Conservation (phyloP, 2,797 vertebrate species). For the Crocodylus rhombifer region DNA sequence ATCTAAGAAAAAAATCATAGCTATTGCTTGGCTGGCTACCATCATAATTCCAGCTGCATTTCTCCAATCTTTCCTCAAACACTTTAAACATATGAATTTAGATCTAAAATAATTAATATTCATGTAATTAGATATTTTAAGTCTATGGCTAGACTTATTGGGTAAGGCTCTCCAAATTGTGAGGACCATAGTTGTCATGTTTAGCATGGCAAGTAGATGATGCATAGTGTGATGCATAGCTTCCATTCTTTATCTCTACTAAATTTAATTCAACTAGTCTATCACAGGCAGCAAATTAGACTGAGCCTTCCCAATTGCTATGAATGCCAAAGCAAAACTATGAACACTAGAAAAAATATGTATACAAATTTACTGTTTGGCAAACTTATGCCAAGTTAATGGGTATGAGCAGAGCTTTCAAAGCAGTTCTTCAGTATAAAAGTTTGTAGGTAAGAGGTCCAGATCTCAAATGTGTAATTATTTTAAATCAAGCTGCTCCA, state of each 20-base stretch:
- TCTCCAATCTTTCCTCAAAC: slow-evolving; percentile 57
- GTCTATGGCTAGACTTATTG: slow-evolving; percentile 75
- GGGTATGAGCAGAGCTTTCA: slow-evolving; percentile 2
- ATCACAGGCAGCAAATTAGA: slow-evolving; percentile 82
- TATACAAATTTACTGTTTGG: slow-evolving; percentile 74
- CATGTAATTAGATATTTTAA: slow-evolving; percentile 78
- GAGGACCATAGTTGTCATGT: slow-evolving; percentile 75
- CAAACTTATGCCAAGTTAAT: slow-evolving; percentile 61
- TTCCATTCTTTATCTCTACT: slow-evolving; percentile 75
- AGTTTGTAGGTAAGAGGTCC: background rate
- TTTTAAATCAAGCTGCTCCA: background rate
- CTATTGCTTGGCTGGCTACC: slow-evolving; percentile 20
- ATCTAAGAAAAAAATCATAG: slow-evolving; percentile 14
- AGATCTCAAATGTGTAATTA: background rate
- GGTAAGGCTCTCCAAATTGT: slow-evolving; percentile 75
- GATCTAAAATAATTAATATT: slow-evolving; percentile 75
- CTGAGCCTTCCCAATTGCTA: slow-evolving; percentile 73
- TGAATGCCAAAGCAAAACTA: slow-evolving; percentile 79
- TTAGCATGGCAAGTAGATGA: slow-evolving; percentile 79
- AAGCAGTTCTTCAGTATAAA: background rate
- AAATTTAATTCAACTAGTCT: slow-evolving; percentile 82
- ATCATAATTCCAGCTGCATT: background rate
- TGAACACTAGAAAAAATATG: slow-evolving; percentile 75
- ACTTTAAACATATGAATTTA: slow-evolving; percentile 69
- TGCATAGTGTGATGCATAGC: slow-evolving; percentile 76